Base-by-base conservation (phyloP, 2,888 invertebrate genomes). In the Leistus spinibarbis region DNA sequence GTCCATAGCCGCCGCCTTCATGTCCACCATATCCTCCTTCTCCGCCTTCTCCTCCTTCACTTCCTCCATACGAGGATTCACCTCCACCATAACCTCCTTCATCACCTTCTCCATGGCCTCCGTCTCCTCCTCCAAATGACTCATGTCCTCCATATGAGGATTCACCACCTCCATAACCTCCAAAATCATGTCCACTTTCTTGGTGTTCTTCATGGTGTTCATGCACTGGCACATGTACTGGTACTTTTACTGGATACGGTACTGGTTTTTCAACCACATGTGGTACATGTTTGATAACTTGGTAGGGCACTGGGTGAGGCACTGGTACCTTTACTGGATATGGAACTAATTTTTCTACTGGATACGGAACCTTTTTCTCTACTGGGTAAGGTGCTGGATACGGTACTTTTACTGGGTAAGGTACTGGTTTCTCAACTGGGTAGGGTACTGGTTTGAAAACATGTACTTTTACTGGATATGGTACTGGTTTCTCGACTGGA, bases 401-500 rank as follows among this genome's bases (percentile, higher is more conserved):
- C 9, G 89, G 92, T 23, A 93, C 92, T 82, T 93, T 93, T 4
- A 94, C 93, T 66, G 88, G 89, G 80, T 91, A 91, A 24, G 94
- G 94, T 78, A 93, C 92, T 54, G 91, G 93, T 82, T 93, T 93
- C 77, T 93, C 93, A 1, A 94, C 93, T 77, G 92, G 91, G 16
- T 92, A 91, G 5, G 92, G 92, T 3, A 93, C 88, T 57, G 91
- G 93, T 81, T 90, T 88, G 63, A 93, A 91, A 53, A 90, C 88
- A 65, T 86, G 88, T 62, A 92, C 89, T 83, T 92, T 91, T 1
- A 93, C 92, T 69, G 92, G 92, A 83, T 91, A 91, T 60, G 91
- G 92, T 62, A 91, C 91, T 67, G 88, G 86, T 84, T 92, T 92
- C 80, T 92, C 92, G 0, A 93, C 91, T 70, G 91, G 91, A 84